Evolutionary conservation across 2,888 invertebrate species (phyloP).

Genomic region (Clostera curtula): DNA sequence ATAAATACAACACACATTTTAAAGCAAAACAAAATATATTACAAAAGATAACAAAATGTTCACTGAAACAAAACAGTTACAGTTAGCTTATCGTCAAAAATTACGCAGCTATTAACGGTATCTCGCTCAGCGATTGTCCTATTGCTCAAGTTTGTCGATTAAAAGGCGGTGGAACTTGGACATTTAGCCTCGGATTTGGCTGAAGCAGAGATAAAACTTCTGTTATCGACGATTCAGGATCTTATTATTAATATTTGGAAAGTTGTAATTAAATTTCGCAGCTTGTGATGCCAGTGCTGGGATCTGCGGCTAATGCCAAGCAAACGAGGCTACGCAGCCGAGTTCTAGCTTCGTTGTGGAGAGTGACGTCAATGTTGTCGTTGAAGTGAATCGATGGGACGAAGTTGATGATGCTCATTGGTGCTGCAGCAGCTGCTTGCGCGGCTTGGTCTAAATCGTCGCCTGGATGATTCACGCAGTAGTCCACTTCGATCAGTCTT

Average conservation of each 20-base stretch:
- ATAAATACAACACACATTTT: too few species aligned
- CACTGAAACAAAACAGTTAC: slow-evolving; percentile 18
- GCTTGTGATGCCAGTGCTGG: slow-evolving; percentile 33
- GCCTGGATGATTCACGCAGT: slow-evolving; percentile 40
- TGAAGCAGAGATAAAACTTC: slow-evolving; percentile 42
- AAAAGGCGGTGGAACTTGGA: slow-evolving; percentile 39
- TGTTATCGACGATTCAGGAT: slow-evolving; percentile 25
- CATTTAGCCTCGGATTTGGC: slow-evolving; percentile 34
- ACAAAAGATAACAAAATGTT: too few species aligned
- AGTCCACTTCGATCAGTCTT: slow-evolving; percentile 36
- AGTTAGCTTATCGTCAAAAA: slow-evolving; percentile 37
- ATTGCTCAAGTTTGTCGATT: slow-evolving; percentile 53
- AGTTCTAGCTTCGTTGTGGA: slow-evolving; percentile 26
- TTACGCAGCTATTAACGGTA: slow-evolving; percentile 39
- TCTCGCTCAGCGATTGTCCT: slow-evolving; percentile 43
- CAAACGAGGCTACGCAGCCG: slow-evolving; percentile 42
- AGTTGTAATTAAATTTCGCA: slow-evolving; percentile 33
- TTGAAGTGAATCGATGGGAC: slow-evolving; percentile 54
- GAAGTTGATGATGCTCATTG: slow-evolving; percentile 36
- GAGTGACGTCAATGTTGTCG: slow-evolving; percentile 22
- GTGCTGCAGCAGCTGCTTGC: slow-evolving; percentile 29
- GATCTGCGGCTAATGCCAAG: slow-evolving; percentile 41
- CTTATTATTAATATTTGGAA: too few species aligned
- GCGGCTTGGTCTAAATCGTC: slow-evolving; percentile 41
- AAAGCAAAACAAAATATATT: too few species aligned